Conservation (phyloP, 1,140 invertebrate genomes). For the Drosophila trapezifrons region DNA sequence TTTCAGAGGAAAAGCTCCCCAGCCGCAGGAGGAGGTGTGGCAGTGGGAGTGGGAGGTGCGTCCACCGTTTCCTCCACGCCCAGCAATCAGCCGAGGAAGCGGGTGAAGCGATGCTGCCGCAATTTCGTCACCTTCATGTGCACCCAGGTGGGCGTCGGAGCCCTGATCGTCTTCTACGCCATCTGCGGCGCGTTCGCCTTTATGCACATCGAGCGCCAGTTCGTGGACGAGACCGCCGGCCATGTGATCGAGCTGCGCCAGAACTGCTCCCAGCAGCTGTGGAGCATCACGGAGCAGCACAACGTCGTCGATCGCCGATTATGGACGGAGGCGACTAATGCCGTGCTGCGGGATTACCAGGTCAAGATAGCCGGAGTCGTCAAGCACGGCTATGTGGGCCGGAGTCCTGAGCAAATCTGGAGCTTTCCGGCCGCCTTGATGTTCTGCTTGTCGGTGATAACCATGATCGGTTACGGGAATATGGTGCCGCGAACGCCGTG, state of each 20-base stretch:
- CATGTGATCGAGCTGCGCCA: conserved; percentile 85
- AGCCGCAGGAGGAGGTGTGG: conserved; percentile 3
- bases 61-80: conserved; percentile 86
- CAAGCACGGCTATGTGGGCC: conserved; percentile 90
- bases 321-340: conserved; percentile 89
- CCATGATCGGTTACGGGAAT: conserved; percentile 98
- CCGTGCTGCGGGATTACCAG: conserved; percentile 89
- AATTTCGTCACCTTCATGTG: conserved; percentile 96
- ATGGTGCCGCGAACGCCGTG: conserved; percentile 94
- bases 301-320: conserved; percentile 91
- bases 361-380: conserved; percentile 89
- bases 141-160: conserved; percentile 97
- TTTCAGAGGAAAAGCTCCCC: conserved; percentile 71
- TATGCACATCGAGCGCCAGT: conserved; percentile 91
- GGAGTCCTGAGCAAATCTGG: conserved; percentile 90
- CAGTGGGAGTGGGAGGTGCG: conserved; percentile 9
- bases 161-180: conserved; percentile 96
- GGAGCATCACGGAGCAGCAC: conserved; percentile 89
- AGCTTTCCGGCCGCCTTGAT: conserved; percentile 93
- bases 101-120: conserved; percentile 88
- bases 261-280: conserved; percentile 88
- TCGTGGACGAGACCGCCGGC: conserved; percentile 86
- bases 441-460: conserved; percentile 94
- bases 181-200: conserved; percentile 97
- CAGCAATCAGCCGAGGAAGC: conserved; percentile 88